Percentiles rank a stretch among this genome's conserved stretches.
Conservation (phyloP, 35 echinoderm and acorn worm species). For the Apostichopus parvimensis region DNA sequence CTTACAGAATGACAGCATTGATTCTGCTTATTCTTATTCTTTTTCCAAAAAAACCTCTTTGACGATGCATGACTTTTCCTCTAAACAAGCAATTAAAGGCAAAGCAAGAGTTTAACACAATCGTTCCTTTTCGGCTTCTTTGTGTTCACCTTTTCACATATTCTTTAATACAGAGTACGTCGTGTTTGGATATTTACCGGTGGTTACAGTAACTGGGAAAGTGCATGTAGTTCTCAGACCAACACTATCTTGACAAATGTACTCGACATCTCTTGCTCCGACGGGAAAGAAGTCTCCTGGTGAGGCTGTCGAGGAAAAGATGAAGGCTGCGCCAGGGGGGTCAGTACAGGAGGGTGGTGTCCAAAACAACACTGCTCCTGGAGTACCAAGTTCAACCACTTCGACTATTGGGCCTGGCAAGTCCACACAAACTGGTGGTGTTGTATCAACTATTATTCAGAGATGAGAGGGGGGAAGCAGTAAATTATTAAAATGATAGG, state of each 20-base stretch:
- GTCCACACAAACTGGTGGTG: constrained; percentile 44
- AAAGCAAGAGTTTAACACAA: not conserved
- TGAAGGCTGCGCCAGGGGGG: constrained; percentile 10
- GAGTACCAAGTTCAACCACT: not conserved
- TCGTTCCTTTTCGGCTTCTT: not conserved
- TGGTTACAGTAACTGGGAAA: constrained; percentile 32
- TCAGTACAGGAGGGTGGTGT: constrained; percentile 1
- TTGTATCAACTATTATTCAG: constrained; percentile 50
- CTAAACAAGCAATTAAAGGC: not conserved
- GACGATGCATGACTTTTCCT: too few species aligned
- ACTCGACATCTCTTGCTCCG: not conserved
- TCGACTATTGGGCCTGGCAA: not conserved
- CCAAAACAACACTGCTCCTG: constrained; percentile 22
- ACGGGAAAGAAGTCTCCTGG: constrained; percentile 32
- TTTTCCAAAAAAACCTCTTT: too few species aligned
- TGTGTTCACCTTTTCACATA: not conserved
- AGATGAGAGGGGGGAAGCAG: not conserved
- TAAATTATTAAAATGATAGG: not conserved
- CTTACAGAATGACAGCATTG: too few species aligned
- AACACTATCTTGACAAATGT: constrained; percentile 31
- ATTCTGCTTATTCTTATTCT: too few species aligned
- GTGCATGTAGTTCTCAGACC: constrained; percentile 8
- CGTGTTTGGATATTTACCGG: not conserved
- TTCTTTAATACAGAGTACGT: not conserved
- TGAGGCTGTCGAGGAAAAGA: not conserved